Conservation (phyloP, 2,113 vertebrate genomes). For the Xenopus laevis region DNA sequence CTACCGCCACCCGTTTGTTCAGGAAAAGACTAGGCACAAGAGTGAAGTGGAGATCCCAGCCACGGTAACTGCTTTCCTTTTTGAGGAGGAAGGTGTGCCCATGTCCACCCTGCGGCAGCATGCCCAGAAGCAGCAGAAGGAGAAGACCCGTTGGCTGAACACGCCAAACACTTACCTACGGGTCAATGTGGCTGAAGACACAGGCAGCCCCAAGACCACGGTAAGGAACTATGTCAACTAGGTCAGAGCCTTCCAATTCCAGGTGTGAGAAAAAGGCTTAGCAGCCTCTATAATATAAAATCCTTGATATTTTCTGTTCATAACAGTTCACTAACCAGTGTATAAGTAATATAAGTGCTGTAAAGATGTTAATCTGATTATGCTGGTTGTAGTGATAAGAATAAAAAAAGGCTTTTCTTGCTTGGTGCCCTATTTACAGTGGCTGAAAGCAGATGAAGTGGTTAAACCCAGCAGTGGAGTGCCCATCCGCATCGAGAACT, state of each 20-base stretch:
- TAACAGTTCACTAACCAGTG: no score
- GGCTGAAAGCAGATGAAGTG: conserved; percentile 86
- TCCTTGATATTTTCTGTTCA: no score
- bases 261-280: no score
- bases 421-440: conserved; percentile 59
- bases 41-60: conserved; percentile 92
- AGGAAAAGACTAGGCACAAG: conserved; percentile 85
- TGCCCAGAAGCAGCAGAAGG: conserved; percentile 89
- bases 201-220: conserved; percentile 75
- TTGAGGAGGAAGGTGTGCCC: conserved; percentile 74
- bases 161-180: conserved; percentile 92
- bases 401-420: not conserved
- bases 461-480: conserved; percentile 81
- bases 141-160: conserved; percentile 96
- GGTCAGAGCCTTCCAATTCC: not conserved
- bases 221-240: conserved; percentile 58
- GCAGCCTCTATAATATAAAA: no score
- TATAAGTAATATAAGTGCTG: no score
- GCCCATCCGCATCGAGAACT: conserved; percentile 88
- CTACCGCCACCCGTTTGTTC: conserved; percentile 88
- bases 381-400: no score
- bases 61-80: conserved; percentile 82
- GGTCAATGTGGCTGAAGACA: conserved; percentile 78
- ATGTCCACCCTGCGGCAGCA: conserved; percentile 73
- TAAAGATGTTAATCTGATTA: no score